A percentile compares a stretch with the other conserved stretches of the same genome.
Evolutionary conservation across 2,888 invertebrate species (phyloP).

Genomic region (Macaria notata): DNA sequence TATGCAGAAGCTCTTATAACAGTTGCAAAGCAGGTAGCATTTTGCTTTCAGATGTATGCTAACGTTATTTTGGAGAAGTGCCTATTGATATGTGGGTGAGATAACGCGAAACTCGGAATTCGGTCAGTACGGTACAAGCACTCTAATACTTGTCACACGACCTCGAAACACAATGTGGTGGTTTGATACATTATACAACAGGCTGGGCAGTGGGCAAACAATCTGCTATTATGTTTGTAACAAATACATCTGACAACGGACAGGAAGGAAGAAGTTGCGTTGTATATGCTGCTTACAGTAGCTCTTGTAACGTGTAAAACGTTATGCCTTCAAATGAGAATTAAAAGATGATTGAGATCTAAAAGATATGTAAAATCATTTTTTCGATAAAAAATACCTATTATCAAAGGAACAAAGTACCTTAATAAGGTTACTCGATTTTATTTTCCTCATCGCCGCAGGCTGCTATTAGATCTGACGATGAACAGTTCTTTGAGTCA

Average conservation of each 20-base stretch:
- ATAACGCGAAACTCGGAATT: conserved; percentile 70
- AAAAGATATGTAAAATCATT: no score
- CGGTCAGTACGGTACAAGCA: conserved; percentile 62
- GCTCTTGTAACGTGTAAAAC: no score
- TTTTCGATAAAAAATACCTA: no score
- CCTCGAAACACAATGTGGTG: conserved; percentile 28
- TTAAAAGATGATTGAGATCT: no score
- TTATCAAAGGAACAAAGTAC: no score
- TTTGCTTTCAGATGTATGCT: conserved; percentile 6
- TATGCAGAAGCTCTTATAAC: neutral
- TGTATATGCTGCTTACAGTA: no score
- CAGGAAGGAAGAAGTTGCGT: no score
- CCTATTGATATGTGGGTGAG: conserved; percentile 63
- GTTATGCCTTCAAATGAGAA: no score
- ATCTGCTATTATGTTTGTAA: no score
- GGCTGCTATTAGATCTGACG: neutral
- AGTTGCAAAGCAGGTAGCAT: conserved; percentile 3
- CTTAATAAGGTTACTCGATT: no score
- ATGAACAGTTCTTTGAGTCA: conserved; percentile 2
- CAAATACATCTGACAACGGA: no score
- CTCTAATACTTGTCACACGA: conserved; percentile 39
- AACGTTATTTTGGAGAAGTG: conserved; percentile 44
- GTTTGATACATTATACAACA: conserved; percentile 30
- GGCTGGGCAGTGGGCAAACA: no score
- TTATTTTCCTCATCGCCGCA: neutral